A percentile compares a stretch with the other conserved stretches of the same genome.
Conservation (phyloP, 2,113 vertebrate genomes). For the Chiloscyllium plagiosum region DNA sequence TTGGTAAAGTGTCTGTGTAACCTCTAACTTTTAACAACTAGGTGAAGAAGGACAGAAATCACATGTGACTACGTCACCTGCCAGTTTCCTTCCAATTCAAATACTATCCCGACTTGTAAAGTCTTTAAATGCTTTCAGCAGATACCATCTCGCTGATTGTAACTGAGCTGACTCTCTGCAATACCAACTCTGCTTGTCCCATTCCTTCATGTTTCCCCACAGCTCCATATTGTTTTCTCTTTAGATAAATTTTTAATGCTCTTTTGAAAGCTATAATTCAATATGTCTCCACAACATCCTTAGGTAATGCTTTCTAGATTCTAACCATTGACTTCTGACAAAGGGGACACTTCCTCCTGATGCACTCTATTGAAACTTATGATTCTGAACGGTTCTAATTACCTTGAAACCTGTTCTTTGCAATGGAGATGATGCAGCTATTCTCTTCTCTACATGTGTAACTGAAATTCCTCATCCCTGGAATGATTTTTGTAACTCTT, state of each 20-base stretch:
- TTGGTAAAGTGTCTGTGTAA: too few species aligned
- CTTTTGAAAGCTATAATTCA: background rate
- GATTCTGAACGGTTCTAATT: background rate
- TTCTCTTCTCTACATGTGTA: background rate
- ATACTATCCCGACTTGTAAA: too few species aligned
- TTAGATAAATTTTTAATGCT: too few species aligned
- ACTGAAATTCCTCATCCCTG: background rate
- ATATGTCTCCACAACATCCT: background rate
- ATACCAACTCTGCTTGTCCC: background rate
- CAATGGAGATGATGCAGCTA: background rate
- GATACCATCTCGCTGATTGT: too few species aligned
- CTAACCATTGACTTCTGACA: background rate
- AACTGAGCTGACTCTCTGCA: background rate
- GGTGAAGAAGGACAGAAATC: too few species aligned
- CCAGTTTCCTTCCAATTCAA: too few species aligned
- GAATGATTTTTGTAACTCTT: background rate
- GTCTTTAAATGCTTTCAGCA: too few species aligned
- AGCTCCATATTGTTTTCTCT: background rate
- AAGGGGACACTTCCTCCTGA: background rate
- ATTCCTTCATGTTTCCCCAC: background rate
- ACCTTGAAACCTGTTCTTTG: background rate
- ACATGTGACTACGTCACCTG: too few species aligned
- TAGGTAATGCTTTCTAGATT: background rate
- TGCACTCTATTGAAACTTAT: background rate
- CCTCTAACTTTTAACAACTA: too few species aligned